These are phyloP conservation scores for Danio albolineatus DNA, from an alignment of 2,797 vertebrate species.

Conservation along the genomic window DNA sequence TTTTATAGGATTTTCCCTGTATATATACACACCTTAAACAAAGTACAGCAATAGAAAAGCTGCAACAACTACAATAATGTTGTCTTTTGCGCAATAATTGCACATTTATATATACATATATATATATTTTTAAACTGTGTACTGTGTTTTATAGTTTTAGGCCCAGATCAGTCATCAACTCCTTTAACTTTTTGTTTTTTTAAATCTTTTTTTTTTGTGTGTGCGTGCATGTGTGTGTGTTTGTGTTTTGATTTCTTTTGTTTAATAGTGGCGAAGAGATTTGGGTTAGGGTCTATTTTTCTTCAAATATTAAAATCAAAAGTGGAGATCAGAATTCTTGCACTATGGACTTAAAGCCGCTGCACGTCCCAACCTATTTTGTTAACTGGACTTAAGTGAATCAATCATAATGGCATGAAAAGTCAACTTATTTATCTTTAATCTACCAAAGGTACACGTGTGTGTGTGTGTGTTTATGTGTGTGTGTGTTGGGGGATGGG, in stretches of 20 bases:
- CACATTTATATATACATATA: too few relatives aligned
- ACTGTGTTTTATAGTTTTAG: not conserved
- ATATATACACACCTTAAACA: too few relatives aligned
- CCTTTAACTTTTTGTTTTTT: too few relatives aligned
- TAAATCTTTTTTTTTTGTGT: too few relatives aligned
- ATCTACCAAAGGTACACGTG: not conserved
- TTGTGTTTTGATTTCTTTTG: not conserved
- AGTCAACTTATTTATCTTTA: conserved; percentile 21
- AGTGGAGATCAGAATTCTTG: not conserved
- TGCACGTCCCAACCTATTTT: not conserved
- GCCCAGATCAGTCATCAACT: not conserved
- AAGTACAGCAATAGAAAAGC: not conserved
- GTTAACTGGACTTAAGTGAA: not conserved
- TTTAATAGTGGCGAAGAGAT: not conserved
- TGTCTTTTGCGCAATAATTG: not conserved
- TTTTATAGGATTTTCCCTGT: not conserved
- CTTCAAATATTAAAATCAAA: not conserved
- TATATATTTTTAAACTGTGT: not conserved
- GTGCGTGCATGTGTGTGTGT: too few relatives aligned
- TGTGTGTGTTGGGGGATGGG: too few relatives aligned
- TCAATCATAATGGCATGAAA: conserved; percentile 23
- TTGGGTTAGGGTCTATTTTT: not conserved
- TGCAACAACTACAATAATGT: not conserved
- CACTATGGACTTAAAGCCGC: conserved; percentile 19
- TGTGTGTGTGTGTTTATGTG: too few relatives aligned